Percentiles rank a stretch among this genome's conserved stretches.
Conservation (phyloP, 2,888 invertebrate genomes). For the Zygaena filipendulae region DNA sequence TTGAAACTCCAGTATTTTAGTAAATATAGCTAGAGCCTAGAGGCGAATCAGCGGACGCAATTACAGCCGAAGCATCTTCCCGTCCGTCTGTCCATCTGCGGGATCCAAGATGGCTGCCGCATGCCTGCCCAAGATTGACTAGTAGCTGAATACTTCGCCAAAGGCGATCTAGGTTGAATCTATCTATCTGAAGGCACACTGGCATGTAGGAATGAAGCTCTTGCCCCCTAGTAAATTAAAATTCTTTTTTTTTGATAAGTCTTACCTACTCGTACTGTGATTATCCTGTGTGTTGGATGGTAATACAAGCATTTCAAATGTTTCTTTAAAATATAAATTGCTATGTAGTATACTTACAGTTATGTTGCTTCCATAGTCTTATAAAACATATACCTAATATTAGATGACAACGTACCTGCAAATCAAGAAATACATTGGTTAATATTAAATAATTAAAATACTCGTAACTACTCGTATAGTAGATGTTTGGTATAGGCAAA, state of each 20-base stretch:
- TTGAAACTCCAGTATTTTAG: slow-evolving; percentile 31
- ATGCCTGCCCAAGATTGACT: slow-evolving; percentile 63
- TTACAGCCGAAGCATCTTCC: slow-evolving; percentile 50
- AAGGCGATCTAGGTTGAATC: slow-evolving; percentile 49
- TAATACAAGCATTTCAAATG: slow-evolving; percentile 31
- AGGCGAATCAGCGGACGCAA: slow-evolving; percentile 52
- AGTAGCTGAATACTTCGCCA: slow-evolving; percentile 57
- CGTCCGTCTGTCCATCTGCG: slow-evolving; percentile 43
- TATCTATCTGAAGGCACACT: slow-evolving; percentile 42
- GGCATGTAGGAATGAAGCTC: slow-evolving; percentile 45
- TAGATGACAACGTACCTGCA: slow-evolving; percentile 13
- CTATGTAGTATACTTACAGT: too few relatives aligned
- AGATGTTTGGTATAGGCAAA: too few relatives aligned
- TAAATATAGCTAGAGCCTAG: slow-evolving; percentile 49
- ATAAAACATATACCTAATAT: slow-evolving; percentile 11
- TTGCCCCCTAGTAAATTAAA: slow-evolving; percentile 52
- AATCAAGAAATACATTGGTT: slow-evolving; percentile 10
- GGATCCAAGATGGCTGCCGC: slow-evolving; percentile 52
- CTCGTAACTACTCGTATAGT: too few relatives aligned
- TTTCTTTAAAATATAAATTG: too few relatives aligned
- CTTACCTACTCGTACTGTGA: slow-evolving; percentile 28
- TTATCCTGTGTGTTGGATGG: slow-evolving; percentile 37
- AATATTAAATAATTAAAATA: background rate
- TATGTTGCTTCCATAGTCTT: too few relatives aligned
- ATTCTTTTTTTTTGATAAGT: slow-evolving; percentile 55